These are phyloP conservation scores for Dicyema japonicum DNA, from an alignment of 1,140 invertebrate genomes.

Conservation along the genomic window DNA sequence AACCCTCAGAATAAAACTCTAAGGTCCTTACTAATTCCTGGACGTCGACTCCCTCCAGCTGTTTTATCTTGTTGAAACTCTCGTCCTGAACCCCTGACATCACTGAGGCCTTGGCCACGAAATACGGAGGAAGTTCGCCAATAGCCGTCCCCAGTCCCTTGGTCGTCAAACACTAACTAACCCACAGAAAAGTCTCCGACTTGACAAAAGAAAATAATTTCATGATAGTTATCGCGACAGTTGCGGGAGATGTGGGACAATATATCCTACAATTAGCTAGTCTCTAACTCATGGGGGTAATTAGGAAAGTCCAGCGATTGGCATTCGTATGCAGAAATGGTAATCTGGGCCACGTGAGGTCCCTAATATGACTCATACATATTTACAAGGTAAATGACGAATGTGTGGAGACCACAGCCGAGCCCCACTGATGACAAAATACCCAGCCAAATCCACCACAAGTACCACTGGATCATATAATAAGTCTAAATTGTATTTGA, in stretches of 20 bases:
- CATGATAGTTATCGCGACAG: background rate
- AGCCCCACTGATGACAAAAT: constrained; percentile 78
- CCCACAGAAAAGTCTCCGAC: background rate
- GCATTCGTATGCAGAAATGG: constrained; percentile 84
- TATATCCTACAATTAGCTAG: constrained; percentile 6
- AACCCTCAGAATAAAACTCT: constrained; percentile 20
- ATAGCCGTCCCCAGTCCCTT: constrained; percentile 61
- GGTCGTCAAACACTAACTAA: background rate
- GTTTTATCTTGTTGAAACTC: constrained; percentile 24
- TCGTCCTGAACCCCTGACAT: constrained; percentile 37
- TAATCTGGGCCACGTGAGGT: constrained; percentile 40
- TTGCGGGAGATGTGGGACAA: constrained; percentile 12
- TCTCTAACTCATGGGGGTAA: constrained; percentile 1
- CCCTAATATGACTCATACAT: constrained; percentile 23
- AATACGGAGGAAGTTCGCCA: constrained; percentile 72
- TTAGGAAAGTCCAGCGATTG: constrained; percentile 62
- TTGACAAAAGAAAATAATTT: background rate
- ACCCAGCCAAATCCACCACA: constrained; percentile 73
- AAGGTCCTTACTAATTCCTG: constrained; percentile 6
- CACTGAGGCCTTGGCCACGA: constrained; percentile 69
- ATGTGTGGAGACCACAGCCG: constrained; percentile 85
- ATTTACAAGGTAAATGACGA: constrained; percentile 71
- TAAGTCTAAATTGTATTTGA: no score
- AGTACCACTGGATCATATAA: constrained; percentile 38
- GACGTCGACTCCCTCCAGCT: constrained; percentile 13